A percentile compares a stretch with the other conserved stretches of the same genome.
Evolutionary conservation across 2,113 vertebrate genomes (phyloP).

Genomic region (Casuarius casuarius): DNA sequence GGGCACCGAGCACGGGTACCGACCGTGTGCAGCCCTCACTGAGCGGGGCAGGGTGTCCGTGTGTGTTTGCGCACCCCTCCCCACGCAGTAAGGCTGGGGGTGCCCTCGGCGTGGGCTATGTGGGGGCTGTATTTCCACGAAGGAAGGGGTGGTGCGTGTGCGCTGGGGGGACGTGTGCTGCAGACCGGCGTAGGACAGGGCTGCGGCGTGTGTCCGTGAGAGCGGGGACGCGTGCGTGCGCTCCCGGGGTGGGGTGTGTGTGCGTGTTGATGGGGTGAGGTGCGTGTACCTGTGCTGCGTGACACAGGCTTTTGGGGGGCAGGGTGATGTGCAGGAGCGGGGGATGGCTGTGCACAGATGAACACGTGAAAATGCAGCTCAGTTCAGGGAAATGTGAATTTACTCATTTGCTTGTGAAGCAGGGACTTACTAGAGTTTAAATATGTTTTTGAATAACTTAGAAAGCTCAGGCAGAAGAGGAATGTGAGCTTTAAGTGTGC

Average conservation of each 20-base stretch:
- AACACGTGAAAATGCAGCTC: accelerated
- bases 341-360: not conserved
- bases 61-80: not conserved
- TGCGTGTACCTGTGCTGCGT: not conserved
- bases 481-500: not conserved
- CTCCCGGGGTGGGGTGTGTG: not conserved
- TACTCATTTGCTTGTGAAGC: not conserved
- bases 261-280: not conserved
- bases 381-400: not conserved
- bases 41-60: not conserved
- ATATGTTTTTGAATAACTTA: not conserved
- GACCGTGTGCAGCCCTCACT: not conserved
- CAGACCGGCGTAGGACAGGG: not conserved
- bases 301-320: accelerated
- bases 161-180: not conserved
- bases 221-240: not conserved
- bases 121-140: not conserved
- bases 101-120: accelerated
- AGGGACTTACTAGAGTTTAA: not conserved
- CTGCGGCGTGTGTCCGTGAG: not conserved
- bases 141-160: not conserved
- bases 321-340: not conserved
- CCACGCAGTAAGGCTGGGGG: not conserved
- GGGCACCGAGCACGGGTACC: not conserved
- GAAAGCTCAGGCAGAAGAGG: not conserved